These are phyloP conservation scores for Ametastegia equiseti DNA, from an alignment of 2,888 invertebrate genomes.

Conservation along the genomic window DNA sequence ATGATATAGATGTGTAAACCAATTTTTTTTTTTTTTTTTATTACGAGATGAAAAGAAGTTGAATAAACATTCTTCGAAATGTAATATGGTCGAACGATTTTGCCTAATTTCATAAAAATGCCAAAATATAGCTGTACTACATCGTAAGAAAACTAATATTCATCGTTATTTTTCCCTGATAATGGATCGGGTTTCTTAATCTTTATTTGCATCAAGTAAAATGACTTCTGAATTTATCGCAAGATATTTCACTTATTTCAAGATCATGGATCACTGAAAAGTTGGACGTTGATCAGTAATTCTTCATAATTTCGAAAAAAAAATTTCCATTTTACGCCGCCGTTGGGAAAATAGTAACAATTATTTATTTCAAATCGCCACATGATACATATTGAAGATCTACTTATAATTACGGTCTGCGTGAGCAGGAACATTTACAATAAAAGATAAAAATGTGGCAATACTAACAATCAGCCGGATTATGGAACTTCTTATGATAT, in stretches of 20 bases:
- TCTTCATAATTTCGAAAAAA: background rate
- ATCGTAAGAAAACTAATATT: background rate
- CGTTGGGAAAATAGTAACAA: slow-evolving; percentile 4
- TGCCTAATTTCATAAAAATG: background rate
- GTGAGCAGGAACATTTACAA: background rate
- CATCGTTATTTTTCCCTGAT: background rate
- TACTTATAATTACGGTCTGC: slow-evolving; percentile 5
- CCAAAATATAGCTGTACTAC: background rate
- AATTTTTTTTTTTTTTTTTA: background rate
- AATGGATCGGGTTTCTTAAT: background rate
- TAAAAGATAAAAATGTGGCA: background rate
- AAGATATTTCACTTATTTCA: background rate
- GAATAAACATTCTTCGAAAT: background rate
- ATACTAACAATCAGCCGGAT: background rate
- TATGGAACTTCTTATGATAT: background rate
- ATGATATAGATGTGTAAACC: background rate
- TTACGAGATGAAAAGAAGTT: background rate
- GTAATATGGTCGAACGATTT: background rate
- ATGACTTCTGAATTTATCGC: background rate
- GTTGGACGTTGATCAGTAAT: too few relatives aligned
- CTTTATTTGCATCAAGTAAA: background rate
- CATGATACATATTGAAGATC: background rate
- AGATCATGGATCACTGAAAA: background rate
- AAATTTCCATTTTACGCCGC: background rate
- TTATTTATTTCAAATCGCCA: slow-evolving; percentile 14